Conservation (phyloP, 2,113 vertebrate genomes). For the Halichoeres trimaculatus region DNA sequence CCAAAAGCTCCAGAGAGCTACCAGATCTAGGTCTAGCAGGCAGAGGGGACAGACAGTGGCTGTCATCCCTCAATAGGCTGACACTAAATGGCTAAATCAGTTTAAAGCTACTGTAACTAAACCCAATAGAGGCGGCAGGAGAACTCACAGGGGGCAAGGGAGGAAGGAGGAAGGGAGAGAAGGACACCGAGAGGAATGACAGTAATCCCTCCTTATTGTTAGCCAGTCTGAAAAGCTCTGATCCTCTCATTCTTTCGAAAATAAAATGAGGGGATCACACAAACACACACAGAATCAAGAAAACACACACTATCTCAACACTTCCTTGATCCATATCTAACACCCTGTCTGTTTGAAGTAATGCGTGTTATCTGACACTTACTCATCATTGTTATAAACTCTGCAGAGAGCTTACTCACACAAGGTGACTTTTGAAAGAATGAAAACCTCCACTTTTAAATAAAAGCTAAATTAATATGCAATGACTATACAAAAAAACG, state of each 20-base stretch:
- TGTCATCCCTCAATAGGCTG: constrained; percentile 68
- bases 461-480: not conserved
- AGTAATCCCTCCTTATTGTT: constrained; percentile 61
- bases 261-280: constrained; percentile 29
- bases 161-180: constrained; percentile 23
- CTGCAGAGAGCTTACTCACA: not conserved
- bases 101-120: constrained; percentile 74
- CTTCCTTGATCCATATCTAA: not conserved
- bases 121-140: constrained; percentile 47
- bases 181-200: constrained; percentile 49
- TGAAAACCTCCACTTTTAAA: not conserved
- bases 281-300: constrained; percentile 4
- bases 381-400: not conserved
- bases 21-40: constrained; percentile 42
- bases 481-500: not conserved
- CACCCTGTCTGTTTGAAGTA: not conserved
- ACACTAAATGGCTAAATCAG: constrained; percentile 73
- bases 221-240: constrained; percentile 43
- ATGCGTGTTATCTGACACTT: constrained; percentile 1
- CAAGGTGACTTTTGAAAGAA: not conserved
- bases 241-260: constrained; percentile 48
- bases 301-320: not conserved
- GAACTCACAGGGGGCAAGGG: constrained; percentile 31
- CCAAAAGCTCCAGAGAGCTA: constrained; percentile 40
- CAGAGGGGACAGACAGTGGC: constrained; percentile 47